phyloP scores from a whole-genome alignment of 1,140 invertebrate species.

The Heliothis subflexa region DNA sequence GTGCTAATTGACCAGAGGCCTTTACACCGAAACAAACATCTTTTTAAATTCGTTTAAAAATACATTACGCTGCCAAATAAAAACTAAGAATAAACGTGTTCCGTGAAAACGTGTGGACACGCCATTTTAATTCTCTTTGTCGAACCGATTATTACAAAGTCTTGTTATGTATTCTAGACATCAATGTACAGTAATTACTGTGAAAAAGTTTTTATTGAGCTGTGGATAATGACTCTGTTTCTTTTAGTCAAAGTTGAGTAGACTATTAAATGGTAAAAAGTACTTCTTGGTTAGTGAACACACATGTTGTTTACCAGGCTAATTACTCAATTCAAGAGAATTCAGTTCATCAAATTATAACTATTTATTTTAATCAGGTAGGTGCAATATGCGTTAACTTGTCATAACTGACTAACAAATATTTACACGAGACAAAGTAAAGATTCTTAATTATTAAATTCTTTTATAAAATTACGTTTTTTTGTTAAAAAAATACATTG shows the following conservation, averaged over 20 bases:
- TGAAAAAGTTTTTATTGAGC: constrained; percentile 1
- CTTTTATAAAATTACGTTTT: neutral
- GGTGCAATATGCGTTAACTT: no score
- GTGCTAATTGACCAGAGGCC: constrained; percentile 72
- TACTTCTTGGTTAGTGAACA: no score
- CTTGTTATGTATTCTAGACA: constrained; percentile 16
- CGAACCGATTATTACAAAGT: constrained; percentile 25
- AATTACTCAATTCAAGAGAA: no score
- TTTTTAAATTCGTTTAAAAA: constrained; percentile 74
- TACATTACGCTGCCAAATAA: constrained; percentile 75
- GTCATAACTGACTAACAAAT: no score
- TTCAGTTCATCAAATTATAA: no score
- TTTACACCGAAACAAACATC: constrained; percentile 53
- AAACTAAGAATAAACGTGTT: constrained; percentile 47
- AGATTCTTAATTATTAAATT: neutral
- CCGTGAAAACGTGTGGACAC: constrained; percentile 60
- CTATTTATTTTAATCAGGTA: no score
- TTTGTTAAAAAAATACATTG: neutral
- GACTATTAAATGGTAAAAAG: no score
- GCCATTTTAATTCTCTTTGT: constrained; percentile 34
- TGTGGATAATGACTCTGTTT: neutral
- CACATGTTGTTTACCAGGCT: no score
- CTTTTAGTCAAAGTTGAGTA: neutral
- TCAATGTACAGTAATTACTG: constrained; percentile 5
- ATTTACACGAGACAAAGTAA: neutral